Conservation (phyloP, 2,113 vertebrate species). For the Recurvirostra avosetta region DNA sequence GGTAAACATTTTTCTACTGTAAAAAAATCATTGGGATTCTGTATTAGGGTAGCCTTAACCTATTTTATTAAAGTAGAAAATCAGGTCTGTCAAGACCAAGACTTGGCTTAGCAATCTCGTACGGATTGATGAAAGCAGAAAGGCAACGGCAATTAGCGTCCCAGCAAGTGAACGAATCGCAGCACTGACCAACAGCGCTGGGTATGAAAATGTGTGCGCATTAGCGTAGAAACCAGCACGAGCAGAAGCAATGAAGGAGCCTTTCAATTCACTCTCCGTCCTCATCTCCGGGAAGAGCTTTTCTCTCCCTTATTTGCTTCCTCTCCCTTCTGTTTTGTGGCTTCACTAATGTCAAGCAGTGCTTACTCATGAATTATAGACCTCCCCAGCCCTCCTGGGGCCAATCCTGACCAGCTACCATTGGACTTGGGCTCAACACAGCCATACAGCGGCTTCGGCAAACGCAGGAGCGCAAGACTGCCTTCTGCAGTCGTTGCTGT, state of each 20-base stretch:
- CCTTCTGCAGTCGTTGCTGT: rapidly evolving
- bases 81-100: neutral
- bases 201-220: neutral
- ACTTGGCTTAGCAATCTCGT: neutral
- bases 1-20: neutral
- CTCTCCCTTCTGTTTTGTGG: neutral
- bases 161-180: neutral
- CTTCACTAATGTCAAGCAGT: neutral
- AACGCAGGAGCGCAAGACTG: neutral
- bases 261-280: neutral
- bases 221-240: neutral
- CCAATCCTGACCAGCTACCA: neutral
- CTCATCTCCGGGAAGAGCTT: neutral
- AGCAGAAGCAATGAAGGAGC: neutral
- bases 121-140: neutral
- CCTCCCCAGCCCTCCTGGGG: neutral
- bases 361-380: neutral
- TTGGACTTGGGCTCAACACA: neutral
- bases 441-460: neutral
- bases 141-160: neutral
- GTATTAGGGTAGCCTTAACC: neutral
- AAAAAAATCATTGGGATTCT: neutral
- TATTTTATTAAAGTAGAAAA: neutral
- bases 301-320: neutral
- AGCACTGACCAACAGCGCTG: neutral